Evolutionary conservation across 1,140 invertebrate species (phyloP).

Genomic region (Drosophila virilis): DNA sequence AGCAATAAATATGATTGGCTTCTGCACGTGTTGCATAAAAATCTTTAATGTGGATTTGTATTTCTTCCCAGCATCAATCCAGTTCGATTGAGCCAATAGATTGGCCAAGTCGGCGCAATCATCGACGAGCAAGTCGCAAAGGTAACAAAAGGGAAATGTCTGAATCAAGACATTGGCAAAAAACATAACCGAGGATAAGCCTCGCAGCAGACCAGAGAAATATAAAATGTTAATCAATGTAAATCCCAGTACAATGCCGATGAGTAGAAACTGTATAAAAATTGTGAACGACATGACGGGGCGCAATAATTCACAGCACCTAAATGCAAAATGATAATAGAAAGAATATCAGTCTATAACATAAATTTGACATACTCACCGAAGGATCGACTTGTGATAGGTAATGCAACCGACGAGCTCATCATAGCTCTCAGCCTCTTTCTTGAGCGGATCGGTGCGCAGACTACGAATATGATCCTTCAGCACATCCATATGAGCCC

Average conservation of each 20-base stretch:
- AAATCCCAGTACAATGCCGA: slow-evolving; percentile 10
- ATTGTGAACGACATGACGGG: slow-evolving; percentile 2
- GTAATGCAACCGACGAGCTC: slow-evolving; percentile 56
- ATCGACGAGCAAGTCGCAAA: not conserved
- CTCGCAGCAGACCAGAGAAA: not conserved
- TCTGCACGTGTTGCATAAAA: slow-evolving; percentile 10
- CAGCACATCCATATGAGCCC: slow-evolving; percentile 47
- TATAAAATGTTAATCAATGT: not conserved
- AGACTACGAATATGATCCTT: slow-evolving; percentile 43
- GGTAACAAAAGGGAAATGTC: slow-evolving; percentile 21
- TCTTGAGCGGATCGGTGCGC: slow-evolving; percentile 15
- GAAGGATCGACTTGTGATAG: slow-evolving; percentile 45
- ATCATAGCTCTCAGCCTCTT: slow-evolving; percentile 43
- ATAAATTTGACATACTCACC: slow-evolving; percentile 6
- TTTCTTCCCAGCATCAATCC: slow-evolving; percentile 5
- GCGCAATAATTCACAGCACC: not conserved
- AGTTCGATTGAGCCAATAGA: slow-evolving; percentile 14
- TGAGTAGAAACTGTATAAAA: slow-evolving; percentile 26
- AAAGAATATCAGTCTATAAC: not conserved
- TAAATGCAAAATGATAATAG: not conserved
- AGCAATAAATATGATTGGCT: slow-evolving; percentile 18
- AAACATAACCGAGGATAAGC: not conserved
- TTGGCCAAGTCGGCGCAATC: slow-evolving; percentile 8
- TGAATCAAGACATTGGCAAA: not conserved
- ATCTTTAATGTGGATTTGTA: slow-evolving; percentile 14